Base-by-base conservation (phyloP, 2,113 vertebrate species). In the Coracopsis vasa region DNA sequence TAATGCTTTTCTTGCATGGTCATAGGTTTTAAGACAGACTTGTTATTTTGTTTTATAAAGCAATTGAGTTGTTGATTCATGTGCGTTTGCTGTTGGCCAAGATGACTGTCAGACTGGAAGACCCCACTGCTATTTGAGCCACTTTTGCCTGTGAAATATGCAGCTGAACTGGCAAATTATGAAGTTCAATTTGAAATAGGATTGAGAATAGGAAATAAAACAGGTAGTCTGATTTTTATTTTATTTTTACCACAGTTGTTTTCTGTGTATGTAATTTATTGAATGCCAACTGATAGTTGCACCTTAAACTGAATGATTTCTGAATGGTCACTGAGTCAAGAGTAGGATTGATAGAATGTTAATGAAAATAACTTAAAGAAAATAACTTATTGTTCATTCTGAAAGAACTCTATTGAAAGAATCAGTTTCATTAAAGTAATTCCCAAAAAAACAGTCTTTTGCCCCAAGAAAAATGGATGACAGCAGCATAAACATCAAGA, bases 241-340 rank as follows among this genome's bases (percentile, higher is more conserved):
- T 94, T 97, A 94, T 92, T 95, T 97, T 96, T 86, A 69, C 75
- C 95, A 96, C 80, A 78, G 60, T 80, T 91, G 61, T 95, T 94
- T 97, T 79, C 97, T 95, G 87, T 92, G 70, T 94, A 80, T 90
- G 82, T 96, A 97, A 97, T 97, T 85, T 98, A 94, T 95, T 97
- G 65, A 97, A 97, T 94, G 94, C 94, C 92, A 97, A 95, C 97
- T 96, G 95, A 97, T 97, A 98, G 97, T 97, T 98, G 94, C 94
- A 97, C 97, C 97, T 98, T 96, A 97, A 97, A 93, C 75, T 60
- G 93, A 95, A 96, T 94, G 82, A 92, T 88, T 95, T 95, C 92
- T 96, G 80, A 97, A 85, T 91, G 86, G 92, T 97, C 94, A 93
- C 92, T 90, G 96, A 97, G 94, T 97, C 79, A 93, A 92, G 94